Base-by-base conservation (phyloP, 2,888 invertebrate species). In the Calameuta pallipes region DNA sequence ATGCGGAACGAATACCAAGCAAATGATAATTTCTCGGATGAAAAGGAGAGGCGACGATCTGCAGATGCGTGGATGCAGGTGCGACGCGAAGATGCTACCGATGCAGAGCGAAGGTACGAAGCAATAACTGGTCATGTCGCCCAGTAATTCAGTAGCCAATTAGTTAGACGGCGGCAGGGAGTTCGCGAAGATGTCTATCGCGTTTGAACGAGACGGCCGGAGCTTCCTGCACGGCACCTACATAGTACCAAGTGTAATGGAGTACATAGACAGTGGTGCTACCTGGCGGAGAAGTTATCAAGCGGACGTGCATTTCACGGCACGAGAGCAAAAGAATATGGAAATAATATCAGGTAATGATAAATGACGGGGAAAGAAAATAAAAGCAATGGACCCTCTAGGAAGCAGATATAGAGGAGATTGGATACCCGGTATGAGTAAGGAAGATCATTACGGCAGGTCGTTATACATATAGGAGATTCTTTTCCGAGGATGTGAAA, bases 61-160 rank as follows among this genome's bases (percentile, higher is more conserved):
- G 15, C 15, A 15, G 6, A 41, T 56, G 23, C 56, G 15, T 15
- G 56, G 23, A 56, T 56, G 56, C 56, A 56, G 56, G 56, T 56
- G 56, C 6, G 56, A 56, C 56, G 56, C 15, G 9, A 56, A 56
- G 56, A 23, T 9, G 23, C 56, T 23, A 2, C 9, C 56, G 56
- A 56, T 56, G 80, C 70, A 75, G 85, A 86, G 84, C 84, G 82
- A 56, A 86, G 86, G 86, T 87, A 85, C 85, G 85, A 86, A 87
- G 87, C 88, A 89, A 89, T 87, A 87, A 88, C 87, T 87, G 85
- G 84, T 85, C 89, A 86, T 89, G 87, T 88, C 87, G 85, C 83
- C 86, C 86, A 86, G 88, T 89, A 90, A 90, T 89, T 90, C 89
- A 90, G 89, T 89, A 89, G 90, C 90, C 90, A 90, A 90, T 90